A percentile compares a stretch with the other conserved stretches of the same genome.
Conservation (phyloP, 2,797 vertebrate species). For the Gymnopithys bicolor region DNA sequence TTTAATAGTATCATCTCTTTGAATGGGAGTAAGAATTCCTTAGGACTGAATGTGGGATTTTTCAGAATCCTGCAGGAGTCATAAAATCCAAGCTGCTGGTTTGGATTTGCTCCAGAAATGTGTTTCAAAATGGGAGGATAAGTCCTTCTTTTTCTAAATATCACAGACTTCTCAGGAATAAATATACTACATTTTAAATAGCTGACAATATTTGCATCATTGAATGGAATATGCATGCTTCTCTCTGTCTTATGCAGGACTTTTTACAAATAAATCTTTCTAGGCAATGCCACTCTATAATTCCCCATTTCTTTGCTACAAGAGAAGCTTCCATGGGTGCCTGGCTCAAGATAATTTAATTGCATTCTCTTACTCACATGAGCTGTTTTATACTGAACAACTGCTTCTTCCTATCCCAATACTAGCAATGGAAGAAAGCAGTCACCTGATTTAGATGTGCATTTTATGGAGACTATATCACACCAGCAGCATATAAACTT, state of each 20-base stretch:
- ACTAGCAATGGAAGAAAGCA: not conserved
- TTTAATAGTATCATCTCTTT: not conserved
- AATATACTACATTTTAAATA: slow-evolving; percentile 16
- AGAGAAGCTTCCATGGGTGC: slow-evolving; percentile 37
- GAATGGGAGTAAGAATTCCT: slow-evolving; percentile 42
- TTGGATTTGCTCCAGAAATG: slow-evolving; percentile 60
- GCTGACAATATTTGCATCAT: not conserved
- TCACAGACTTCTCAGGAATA: slow-evolving; percentile 36
- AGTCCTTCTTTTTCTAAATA: slow-evolving; percentile 38
- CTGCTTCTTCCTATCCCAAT: not conserved
- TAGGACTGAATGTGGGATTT: slow-evolving; percentile 15
- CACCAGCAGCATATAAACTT: not conserved
- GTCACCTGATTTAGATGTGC: slow-evolving; percentile 14
- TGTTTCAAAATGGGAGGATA: slow-evolving; percentile 26
- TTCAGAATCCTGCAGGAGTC: slow-evolving; percentile 40
- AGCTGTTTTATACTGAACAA: slow-evolving; percentile 26
- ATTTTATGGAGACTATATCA: slow-evolving; percentile 2
- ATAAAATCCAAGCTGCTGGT: slow-evolving; percentile 67
- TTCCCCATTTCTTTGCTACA: not conserved
- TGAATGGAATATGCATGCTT: not conserved
- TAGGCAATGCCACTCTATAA: not conserved
- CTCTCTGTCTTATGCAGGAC: not conserved
- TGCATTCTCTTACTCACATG: slow-evolving; percentile 34
- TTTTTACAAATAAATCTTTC: slow-evolving; percentile 11
- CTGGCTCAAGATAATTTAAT: slow-evolving; percentile 51